Evolutionary conservation across 53 echinoderm and acorn worm genomes (phyloP).

Genomic region (Antedon mediterranea): DNA sequence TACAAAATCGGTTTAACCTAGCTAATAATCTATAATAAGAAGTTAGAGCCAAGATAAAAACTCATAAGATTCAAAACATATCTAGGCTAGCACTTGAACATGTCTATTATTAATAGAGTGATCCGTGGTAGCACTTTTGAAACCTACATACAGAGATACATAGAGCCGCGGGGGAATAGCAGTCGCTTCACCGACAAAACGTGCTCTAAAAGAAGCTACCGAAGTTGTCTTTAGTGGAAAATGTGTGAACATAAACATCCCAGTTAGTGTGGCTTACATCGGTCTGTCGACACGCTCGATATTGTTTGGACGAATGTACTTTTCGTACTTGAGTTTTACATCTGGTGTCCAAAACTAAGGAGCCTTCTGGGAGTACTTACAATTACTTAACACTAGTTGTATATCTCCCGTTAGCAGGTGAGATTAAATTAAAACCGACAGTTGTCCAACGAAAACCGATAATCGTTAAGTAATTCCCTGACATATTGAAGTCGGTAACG

Average conservation of each 20-base stretch:
- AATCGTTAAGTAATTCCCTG: not conserved
- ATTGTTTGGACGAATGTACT: not conserved
- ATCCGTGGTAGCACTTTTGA: not conserved
- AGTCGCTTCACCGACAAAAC: not conserved
- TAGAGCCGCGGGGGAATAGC: not conserved
- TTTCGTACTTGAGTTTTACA: not conserved
- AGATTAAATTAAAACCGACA: not conserved
- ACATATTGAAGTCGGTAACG: not conserved
- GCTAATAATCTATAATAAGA: too few relatives aligned
- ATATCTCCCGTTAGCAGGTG: not conserved
- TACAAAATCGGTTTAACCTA: too few relatives aligned
- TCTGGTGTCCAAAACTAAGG: not conserved
- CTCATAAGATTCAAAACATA: too few relatives aligned
- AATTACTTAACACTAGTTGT: not conserved
- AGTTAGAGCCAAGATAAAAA: too few relatives aligned
- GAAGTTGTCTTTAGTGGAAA: not conserved
- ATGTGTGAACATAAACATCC: not conserved
- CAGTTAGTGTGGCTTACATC: not conserved
- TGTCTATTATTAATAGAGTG: too few relatives aligned
- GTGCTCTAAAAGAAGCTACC: not conserved
- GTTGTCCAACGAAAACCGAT: not conserved
- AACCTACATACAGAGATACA: not conserved
- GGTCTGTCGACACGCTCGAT: not conserved
- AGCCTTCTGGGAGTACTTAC: not conserved
- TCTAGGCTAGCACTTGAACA: too few relatives aligned